A percentile compares a stretch with the other conserved stretches of the same genome.
Conservation (phyloP, 1,140 invertebrate genomes). For the Araneus ventricosus region DNA sequence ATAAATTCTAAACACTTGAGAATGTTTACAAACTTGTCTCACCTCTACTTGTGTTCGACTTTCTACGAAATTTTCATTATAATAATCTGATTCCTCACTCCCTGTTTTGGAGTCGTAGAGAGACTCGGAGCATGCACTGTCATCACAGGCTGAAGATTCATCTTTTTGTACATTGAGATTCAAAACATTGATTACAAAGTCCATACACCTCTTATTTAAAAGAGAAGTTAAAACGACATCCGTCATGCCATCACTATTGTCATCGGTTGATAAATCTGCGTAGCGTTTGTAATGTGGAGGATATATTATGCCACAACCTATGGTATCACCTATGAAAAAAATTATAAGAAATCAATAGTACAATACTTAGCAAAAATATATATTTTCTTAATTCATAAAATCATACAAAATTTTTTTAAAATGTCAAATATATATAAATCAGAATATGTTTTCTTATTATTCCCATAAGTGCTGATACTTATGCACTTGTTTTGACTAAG, state of each 20-base stretch:
- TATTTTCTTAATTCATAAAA: background rate
- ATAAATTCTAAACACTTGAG: no score
- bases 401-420: no score
- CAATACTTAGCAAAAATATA: background rate
- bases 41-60: slow-evolving; percentile 68
- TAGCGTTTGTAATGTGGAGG: slow-evolving; percentile 65
- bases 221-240: slow-evolving; percentile 68
- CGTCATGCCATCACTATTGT: slow-evolving; percentile 72
- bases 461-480: no score
- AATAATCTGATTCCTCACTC: slow-evolving; percentile 55
- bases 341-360: background rate
- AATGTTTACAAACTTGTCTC: background rate
- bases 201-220: slow-evolving; percentile 64
- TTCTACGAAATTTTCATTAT: slow-evolving; percentile 73
- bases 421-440: background rate
- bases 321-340: slow-evolving; percentile 54
- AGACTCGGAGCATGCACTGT: background rate
- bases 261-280: slow-evolving; percentile 70
- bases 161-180: slow-evolving; percentile 52
- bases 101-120: background rate
- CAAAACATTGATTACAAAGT: slow-evolving; percentile 66
- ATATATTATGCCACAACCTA: slow-evolving; percentile 72
- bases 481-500: no score
- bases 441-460: background rate
- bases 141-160: background rate